A percentile compares a stretch with the other conserved stretches of the same genome.
phyloP scores from a whole-genome alignment of 2,888 invertebrate genomes.

The Drosophila borborema region DNA sequence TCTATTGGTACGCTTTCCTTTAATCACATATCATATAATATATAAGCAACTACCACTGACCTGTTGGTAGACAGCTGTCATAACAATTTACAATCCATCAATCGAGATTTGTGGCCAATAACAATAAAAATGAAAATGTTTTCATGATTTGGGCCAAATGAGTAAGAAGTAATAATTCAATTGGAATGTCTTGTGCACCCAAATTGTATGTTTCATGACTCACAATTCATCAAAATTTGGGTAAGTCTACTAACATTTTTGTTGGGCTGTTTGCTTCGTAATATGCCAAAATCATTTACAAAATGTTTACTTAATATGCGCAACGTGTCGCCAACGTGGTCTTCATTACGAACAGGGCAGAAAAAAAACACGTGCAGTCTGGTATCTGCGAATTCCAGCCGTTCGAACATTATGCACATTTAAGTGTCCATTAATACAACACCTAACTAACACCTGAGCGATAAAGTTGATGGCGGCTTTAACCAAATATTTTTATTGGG shows the following conservation, averaged over 20 bases:
- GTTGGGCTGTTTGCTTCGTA: constrained; percentile 38
- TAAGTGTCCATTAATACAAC: constrained; percentile 26
- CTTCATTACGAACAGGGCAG: constrained; percentile 31
- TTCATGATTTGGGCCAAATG: constrained; percentile 55
- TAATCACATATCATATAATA: not conserved
- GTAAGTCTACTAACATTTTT: constrained; percentile 48
- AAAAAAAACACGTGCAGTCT: constrained; percentile 35
- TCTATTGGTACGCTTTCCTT: not conserved
- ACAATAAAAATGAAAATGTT: constrained; percentile 40
- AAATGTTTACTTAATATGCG: constrained; percentile 32
- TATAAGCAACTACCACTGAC: constrained; percentile 9
- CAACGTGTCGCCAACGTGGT: constrained; percentile 40
- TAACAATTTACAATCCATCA: constrained; percentile 54
- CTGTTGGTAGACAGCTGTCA: constrained; percentile 39
- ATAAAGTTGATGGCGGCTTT: no score
- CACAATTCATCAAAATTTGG: constrained; percentile 20
- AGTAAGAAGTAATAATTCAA: constrained; percentile 49
- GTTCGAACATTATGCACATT: constrained; percentile 35
- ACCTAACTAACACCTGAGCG: no score
- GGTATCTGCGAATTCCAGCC: constrained; percentile 7
- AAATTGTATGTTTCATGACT: constrained; percentile 42
- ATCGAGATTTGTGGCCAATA: constrained; percentile 29
- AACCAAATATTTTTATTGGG: no score
- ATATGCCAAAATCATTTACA: constrained; percentile 49
- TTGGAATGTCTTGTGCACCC: constrained; percentile 20